Base-by-base conservation (phyloP, 2,113 vertebrate genomes). In the Archocentrus centrarchus region DNA sequence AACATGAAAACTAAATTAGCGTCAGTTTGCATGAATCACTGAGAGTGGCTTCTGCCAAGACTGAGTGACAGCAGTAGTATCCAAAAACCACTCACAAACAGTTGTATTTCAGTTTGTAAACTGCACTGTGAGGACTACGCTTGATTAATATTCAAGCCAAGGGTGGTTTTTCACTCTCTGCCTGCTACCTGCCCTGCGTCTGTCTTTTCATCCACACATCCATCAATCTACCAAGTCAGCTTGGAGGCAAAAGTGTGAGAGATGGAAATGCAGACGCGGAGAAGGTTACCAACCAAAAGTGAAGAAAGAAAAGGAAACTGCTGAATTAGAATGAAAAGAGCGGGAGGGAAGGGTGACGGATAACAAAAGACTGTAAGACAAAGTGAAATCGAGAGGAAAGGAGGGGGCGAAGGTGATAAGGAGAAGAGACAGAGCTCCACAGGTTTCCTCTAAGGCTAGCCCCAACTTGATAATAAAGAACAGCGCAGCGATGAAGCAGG, bases 81-180 rank as follows among this genome's bases (percentile, higher is more conserved):
- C 58, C 27, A 59, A 30, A 60, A 68, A 17, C 30, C n/a, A n/a
- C 64, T 60, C 47, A 22, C 59, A 59, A 15, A 59, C 35, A 64
- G 47, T 17, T 57, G 59, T 22, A 7, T 11, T 22, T 53, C 32
- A 37, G 77, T 80, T 81, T 80, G 78, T 47, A 30, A 41, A 17
- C 59, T 41, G 44, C 32, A 41, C 64, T n/a, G 82, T 13, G 14
- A 55, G 58, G 77, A 61, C 14, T 66, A 2, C 1, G 27, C 53
- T 82, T 84, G 88, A 90, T 91, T 92, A 87, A 89, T 91, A 92
- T 92, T 92, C 89, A 82, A 77, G 80, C 75, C 81, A 15, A 80
- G 77, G 61, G 80, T 66, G 81, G 82, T 88, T 75, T 87, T 87
- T 24, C 82, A 41, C 77, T 76, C 82, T 39, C 59, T 75, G 79